Percentiles rank a stretch among this genome's conserved stretches.
phyloP scores from a whole-genome alignment of 2,797 vertebrate species.

The Muscicapa striata region DNA sequence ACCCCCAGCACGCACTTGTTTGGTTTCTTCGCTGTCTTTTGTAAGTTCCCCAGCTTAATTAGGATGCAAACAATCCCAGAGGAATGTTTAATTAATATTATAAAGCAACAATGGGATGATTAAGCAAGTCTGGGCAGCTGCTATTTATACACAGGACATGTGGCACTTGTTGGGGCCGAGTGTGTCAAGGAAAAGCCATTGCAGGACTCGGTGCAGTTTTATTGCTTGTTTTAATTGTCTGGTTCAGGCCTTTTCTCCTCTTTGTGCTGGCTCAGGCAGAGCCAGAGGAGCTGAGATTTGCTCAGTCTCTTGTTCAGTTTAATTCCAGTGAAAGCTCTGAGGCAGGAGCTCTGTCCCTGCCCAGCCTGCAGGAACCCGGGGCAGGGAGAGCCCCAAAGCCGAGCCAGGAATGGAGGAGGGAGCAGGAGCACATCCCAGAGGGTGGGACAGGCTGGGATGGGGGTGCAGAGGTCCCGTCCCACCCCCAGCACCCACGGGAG shows the following conservation, averaged over 20 bases:
- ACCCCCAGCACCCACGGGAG: background rate
- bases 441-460: background rate
- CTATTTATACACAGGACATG: slow-evolving; percentile 46
- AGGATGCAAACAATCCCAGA: slow-evolving; percentile 50
- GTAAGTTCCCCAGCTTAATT: slow-evolving; percentile 26
- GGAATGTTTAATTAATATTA: slow-evolving; percentile 70
- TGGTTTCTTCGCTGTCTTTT: slow-evolving; percentile 26
- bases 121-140: slow-evolving; percentile 54
- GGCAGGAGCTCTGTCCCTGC: background rate
- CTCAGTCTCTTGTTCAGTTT: background rate
- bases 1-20: background rate
- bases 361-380: background rate
- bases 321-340: background rate
- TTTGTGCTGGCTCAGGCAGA: slow-evolving; percentile 12
- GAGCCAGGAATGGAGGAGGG: background rate
- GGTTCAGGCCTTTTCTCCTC: background rate
- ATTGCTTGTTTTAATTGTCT: slow-evolving; percentile 28
- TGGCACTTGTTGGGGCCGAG: slow-evolving; percentile 30
- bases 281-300: background rate
- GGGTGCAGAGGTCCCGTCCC: background rate
- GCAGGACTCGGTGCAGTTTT: background rate
- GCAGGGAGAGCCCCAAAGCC: background rate
- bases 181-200: background rate
- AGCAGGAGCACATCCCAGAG: background rate
- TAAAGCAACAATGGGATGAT: slow-evolving; percentile 57